Conservation (phyloP, 2,888 invertebrate species). For the Gordius sp. region DNA sequence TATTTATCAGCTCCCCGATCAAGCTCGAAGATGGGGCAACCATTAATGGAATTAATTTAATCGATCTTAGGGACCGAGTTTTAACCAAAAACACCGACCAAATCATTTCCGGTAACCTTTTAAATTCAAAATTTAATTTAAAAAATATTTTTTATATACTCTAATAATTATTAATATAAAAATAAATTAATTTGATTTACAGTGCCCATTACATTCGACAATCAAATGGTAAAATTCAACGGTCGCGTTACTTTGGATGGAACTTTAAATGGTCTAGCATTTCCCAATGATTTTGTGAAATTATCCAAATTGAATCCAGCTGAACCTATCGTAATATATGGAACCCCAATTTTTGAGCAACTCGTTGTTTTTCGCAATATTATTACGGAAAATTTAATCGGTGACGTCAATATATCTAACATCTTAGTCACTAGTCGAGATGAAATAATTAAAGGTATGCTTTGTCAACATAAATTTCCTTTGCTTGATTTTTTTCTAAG, state of each 20-base stretch:
- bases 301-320: not conserved
- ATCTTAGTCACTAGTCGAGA: slow-evolving; percentile 1
- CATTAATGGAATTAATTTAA: not conserved
- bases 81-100: not conserved
- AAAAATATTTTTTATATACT: not conserved
- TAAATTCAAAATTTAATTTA: too few relatives aligned
- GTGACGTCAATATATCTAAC: not conserved
- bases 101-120: too few relatives aligned
- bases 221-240: not conserved
- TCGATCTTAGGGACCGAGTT: not conserved
- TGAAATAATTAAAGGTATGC: slow-evolving; percentile 9
- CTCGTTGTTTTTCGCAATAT: not conserved
- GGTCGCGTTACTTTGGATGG: not conserved
- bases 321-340: not conserved
- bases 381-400: not conserved
- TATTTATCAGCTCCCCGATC: not conserved
- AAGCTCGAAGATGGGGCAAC: not conserved
- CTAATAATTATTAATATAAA: not conserved
- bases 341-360: not conserved
- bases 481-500: too few relatives aligned
- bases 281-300: not conserved
- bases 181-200: not conserved
- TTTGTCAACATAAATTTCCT: too few relatives aligned
- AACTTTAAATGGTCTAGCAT: not conserved
- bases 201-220: not conserved